These are phyloP conservation scores for Aurelia sp. DNA, from an alignment of 30 jellyfish, hydroid and myxozoan species.

Conservation along the genomic window DNA sequence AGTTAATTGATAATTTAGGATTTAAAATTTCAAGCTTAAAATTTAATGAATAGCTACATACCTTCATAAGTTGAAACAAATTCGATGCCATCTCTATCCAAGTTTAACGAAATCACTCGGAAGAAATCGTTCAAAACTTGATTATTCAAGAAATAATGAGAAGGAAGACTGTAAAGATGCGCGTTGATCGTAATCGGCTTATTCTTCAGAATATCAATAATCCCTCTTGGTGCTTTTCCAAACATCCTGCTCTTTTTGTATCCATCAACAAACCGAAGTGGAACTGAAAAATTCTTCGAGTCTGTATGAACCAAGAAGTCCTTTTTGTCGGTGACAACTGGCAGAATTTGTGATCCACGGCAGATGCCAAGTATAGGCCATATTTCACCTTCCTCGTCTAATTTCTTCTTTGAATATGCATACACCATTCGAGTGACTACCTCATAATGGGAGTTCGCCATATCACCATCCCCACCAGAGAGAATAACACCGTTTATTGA, in stretches of 20 bases:
- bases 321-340: slow-evolving; percentile 61
- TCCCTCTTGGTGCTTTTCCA: slow-evolving; percentile 88
- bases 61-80: slow-evolving; percentile 95
- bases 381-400: slow-evolving; percentile 72
- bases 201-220: slow-evolving; percentile 61
- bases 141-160: slow-evolving; percentile 41
- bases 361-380: slow-evolving; percentile 94
- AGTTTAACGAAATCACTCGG: slow-evolving; percentile 72
- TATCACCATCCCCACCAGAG: slow-evolving; percentile 93
- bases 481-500: slow-evolving; percentile 81
- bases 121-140: slow-evolving; percentile 61
- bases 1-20: too few relatives aligned
- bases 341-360: slow-evolving; percentile 92
- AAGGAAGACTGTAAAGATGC: slow-evolving; percentile 70
- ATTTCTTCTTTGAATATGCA: slow-evolving; percentile 55
- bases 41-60: neutral
- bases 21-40: too few relatives aligned
- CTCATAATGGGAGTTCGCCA: slow-evolving; percentile 88
- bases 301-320: slow-evolving; percentile 64
- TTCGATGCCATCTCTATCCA: slow-evolving; percentile 82
- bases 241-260: slow-evolving; percentile 76
- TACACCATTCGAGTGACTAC: slow-evolving; percentile 63
- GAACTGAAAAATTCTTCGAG: slow-evolving; percentile 78
- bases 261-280: slow-evolving; percentile 71
- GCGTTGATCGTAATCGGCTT: slow-evolving; percentile 90